A percentile compares a stretch with the other conserved stretches of the same genome.
These are phyloP conservation scores for Fratercula arctica DNA, from an alignment of 2,797 vertebrate species.

Conservation along the genomic window DNA sequence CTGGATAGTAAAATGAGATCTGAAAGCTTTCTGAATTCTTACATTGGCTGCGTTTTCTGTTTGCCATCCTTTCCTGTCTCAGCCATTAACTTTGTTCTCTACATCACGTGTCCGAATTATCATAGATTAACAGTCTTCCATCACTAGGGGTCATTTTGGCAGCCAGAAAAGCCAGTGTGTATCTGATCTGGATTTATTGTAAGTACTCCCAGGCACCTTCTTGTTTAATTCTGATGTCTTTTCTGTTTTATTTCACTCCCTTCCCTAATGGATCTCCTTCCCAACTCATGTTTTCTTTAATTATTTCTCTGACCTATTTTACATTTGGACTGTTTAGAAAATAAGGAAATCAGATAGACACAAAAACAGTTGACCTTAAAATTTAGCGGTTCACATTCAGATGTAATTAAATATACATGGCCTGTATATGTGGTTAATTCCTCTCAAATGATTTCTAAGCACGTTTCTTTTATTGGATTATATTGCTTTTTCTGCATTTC, in stretches of 20 bases:
- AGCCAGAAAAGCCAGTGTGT: neutral
- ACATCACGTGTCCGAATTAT: neutral
- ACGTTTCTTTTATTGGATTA: neutral
- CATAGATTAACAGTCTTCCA: neutral
- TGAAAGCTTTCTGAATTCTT: neutral
- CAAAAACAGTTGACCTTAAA: neutral
- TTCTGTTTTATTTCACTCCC: neutral
- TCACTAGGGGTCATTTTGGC: neutral
- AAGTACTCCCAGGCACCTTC: neutral
- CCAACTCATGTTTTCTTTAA: neutral
- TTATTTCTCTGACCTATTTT: neutral
- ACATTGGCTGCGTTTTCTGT: neutral
- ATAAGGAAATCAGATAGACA: neutral
- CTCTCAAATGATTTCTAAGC: neutral
- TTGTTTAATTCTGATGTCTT: neutral
- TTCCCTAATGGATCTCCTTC: neutral
- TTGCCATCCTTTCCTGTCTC: neutral
- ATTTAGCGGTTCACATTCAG: neutral
- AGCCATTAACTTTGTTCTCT: neutral
- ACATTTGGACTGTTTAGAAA: neutral
- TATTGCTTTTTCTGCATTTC: slow-evolving; percentile 2
- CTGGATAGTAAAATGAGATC: neutral
- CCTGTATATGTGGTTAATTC: neutral
- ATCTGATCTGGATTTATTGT: neutral
- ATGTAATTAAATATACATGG: neutral